Percentiles rank a stretch among this genome's conserved stretches.
Conservation (phyloP, 2,113 vertebrate species). For the Psilopogon haemacephalus region DNA sequence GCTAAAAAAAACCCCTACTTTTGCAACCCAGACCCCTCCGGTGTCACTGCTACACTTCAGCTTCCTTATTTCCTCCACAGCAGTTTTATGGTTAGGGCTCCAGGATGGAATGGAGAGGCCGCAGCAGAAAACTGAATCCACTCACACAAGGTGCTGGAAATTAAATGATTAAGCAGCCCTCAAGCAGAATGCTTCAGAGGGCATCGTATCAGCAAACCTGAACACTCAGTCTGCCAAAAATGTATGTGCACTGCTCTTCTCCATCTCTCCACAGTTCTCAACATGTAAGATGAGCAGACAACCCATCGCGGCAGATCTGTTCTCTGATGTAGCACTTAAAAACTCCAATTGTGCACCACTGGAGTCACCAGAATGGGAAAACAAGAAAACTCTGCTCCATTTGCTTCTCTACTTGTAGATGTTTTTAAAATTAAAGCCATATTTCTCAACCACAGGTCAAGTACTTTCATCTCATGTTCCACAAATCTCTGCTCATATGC, state of each 20-base stretch:
- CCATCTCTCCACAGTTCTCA: not conserved
- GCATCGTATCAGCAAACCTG: not conserved
- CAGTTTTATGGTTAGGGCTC: not conserved
- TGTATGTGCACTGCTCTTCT: not conserved
- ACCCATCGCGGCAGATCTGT: not conserved
- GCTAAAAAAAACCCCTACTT: not conserved
- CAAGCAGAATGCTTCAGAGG: not conserved
- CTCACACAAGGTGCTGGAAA: not conserved
- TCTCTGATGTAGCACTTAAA: not conserved
- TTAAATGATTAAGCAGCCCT: slow-evolving; percentile 21
- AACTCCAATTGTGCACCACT: not conserved
- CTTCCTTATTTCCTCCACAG: not conserved
- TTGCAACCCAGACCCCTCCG: not conserved
- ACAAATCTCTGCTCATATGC: not conserved
- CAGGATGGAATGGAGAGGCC: not conserved
- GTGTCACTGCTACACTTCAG: not conserved
- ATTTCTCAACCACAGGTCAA: not conserved
- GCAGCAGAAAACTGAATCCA: not conserved
- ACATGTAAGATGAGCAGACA: not conserved
- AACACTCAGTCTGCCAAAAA: not conserved
- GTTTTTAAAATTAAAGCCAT: not conserved
- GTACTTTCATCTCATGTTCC: not conserved
- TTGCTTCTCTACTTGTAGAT: not conserved
- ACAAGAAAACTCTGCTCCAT: not conserved
- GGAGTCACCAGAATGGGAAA: not conserved